phyloP scores from a whole-genome alignment of 2,113 vertebrate species.

The Plestiodon gilberti region DNA sequence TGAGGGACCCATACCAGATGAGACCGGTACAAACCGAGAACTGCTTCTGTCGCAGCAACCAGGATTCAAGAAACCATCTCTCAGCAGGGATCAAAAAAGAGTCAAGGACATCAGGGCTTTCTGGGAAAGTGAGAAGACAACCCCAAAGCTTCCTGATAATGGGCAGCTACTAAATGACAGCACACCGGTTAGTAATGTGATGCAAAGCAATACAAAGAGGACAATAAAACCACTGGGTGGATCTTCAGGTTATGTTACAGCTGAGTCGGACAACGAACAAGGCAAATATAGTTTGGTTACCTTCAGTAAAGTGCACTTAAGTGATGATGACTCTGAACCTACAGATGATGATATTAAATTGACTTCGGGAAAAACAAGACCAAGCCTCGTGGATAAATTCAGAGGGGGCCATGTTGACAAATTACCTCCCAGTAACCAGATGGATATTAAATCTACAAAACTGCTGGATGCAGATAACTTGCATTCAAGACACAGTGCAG shows the following conservation, averaged over 20 bases:
- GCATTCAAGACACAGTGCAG: conserved; percentile 64
- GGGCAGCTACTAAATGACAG: background rate
- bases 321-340: conserved; percentile 31
- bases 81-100: conserved; percentile 66
- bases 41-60: conserved; percentile 15
- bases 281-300: conserved; percentile 43
- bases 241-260: background rate
- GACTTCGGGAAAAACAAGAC: conserved; percentile 15
- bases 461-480: conserved; percentile 30
- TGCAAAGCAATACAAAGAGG: conserved; percentile 19
- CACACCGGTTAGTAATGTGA: background rate
- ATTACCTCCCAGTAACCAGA: conserved; percentile 22
- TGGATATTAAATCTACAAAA: conserved; percentile 31
- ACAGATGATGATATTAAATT: background rate
- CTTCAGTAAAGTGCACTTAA: conserved; percentile 49
- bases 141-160: conserved; percentile 41
- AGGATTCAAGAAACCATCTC: conserved; percentile 21
- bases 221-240: background rate
- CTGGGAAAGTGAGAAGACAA: conserved; percentile 84
- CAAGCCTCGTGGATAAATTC: conserved; percentile 44
- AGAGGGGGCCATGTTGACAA: conserved; percentile 43
- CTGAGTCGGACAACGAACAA: conserved; percentile 5
- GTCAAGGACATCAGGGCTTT: conserved; percentile 88
- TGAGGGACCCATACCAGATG: conserved; percentile 7
- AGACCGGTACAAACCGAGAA: conserved; percentile 5